Percentiles rank a stretch among this genome's conserved stretches.
These are phyloP conservation scores for Myrmecophaga tridactyla DNA, from an alignment of 2,113 vertebrate species.

Conservation along the genomic window DNA sequence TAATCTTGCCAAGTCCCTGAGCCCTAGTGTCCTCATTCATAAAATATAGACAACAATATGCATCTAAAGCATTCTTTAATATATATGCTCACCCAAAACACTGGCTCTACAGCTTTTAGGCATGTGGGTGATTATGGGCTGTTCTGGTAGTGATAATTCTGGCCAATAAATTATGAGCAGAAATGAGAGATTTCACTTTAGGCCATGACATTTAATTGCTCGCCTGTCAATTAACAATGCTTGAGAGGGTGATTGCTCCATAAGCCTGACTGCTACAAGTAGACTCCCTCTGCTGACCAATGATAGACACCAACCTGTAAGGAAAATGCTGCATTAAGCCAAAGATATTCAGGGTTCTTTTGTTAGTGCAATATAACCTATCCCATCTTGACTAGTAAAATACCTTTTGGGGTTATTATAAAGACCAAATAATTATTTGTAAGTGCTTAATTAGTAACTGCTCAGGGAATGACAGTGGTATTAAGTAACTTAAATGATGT, in stretches of 20 bases:
- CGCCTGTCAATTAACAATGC: neutral
- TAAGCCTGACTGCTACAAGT: neutral
- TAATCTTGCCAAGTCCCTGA: neutral
- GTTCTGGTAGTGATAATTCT: neutral
- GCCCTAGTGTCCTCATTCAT: neutral
- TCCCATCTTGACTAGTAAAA: neutral
- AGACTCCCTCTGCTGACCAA: neutral
- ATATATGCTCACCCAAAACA: neutral
- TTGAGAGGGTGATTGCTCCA: neutral
- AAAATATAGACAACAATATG: neutral
- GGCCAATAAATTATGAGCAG: neutral
- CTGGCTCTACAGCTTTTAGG: neutral
- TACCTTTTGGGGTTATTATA: neutral
- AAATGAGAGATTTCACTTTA: neutral
- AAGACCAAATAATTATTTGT: neutral
- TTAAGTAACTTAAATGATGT: neutral
- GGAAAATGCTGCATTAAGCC: neutral
- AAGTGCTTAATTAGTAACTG: neutral
- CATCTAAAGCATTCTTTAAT: neutral
- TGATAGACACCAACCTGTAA: too few relatives aligned
- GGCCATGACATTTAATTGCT: neutral
- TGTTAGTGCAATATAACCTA: neutral
- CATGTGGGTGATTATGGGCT: neutral
- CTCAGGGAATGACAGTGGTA: neutral
- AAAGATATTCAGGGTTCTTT: neutral